Conservation (phyloP, 2,797 vertebrate species). For the Gymnothorax javanicus region DNA sequence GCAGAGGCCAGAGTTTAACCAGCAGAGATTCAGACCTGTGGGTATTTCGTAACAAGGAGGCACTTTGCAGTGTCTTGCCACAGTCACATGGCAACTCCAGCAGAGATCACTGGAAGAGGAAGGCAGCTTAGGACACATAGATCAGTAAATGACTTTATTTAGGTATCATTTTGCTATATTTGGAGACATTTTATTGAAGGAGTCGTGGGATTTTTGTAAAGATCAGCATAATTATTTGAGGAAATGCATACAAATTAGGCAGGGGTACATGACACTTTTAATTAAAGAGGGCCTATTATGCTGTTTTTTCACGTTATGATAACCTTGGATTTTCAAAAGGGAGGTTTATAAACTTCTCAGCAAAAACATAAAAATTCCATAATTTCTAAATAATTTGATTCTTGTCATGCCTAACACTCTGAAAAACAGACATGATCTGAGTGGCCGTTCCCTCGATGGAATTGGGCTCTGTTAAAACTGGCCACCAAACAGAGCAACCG, state of each 20-base stretch:
- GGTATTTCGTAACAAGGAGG: neutral
- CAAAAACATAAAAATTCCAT: too few relatives aligned
- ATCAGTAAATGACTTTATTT: neutral
- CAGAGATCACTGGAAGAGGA: neutral
- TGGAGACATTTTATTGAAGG: neutral
- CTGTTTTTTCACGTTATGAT: too few relatives aligned
- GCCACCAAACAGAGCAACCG: too few relatives aligned
- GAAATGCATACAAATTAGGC: neutral
- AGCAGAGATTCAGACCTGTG: constrained; percentile 11
- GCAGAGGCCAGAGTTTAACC: constrained; percentile 14
- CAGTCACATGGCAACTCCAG: constrained; percentile 3
- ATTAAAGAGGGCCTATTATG: too few relatives aligned
- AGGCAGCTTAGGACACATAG: neutral
- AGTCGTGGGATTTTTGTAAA: neutral
- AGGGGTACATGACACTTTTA: too few relatives aligned
- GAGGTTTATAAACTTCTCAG: too few relatives aligned
- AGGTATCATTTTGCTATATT: neutral
- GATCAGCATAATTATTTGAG: neutral
- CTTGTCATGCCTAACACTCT: too few relatives aligned
- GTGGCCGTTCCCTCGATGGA: too few relatives aligned
- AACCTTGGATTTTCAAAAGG: too few relatives aligned
- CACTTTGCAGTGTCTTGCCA: neutral
- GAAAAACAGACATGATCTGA: too few relatives aligned
- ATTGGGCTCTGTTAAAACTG: too few relatives aligned
- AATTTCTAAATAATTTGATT: too few relatives aligned